Percentiles rank a stretch among this genome's conserved stretches.
Evolutionary conservation across 2,113 vertebrate genomes (phyloP).

Genomic region (Chaetorhynchus papuensis): DNA sequence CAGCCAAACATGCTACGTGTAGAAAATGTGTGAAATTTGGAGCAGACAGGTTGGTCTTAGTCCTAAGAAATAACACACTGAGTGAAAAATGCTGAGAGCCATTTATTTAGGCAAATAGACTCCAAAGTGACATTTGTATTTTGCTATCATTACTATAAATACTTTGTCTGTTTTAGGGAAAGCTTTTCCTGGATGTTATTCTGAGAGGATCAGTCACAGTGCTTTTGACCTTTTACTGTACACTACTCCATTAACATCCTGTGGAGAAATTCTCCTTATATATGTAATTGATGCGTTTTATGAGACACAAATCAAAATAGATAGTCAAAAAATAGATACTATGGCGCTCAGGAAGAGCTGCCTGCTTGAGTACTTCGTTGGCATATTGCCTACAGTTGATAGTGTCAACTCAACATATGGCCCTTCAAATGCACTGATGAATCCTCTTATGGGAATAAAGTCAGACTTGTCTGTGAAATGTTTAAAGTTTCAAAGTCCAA

Average conservation of each 20-base stretch:
- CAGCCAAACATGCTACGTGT: neutral
- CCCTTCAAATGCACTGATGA: constrained; percentile 51
- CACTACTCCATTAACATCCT: constrained; percentile 29
- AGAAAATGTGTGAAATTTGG: constrained; percentile 8
- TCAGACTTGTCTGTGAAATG: constrained; percentile 17
- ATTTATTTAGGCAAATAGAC: constrained; percentile 27
- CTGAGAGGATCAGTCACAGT: constrained; percentile 16
- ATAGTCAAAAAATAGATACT: constrained; percentile 39
- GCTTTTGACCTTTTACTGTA: constrained; percentile 50
- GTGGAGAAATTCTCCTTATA: constrained; percentile 7
- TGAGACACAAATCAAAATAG: constrained; percentile 57
- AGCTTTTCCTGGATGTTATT: constrained; percentile 29
- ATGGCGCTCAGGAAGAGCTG: neutral
- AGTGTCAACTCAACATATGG: constrained; percentile 27
- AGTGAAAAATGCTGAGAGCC: neutral
- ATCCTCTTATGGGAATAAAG: constrained; percentile 17
- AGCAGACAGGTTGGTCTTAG: neutral
- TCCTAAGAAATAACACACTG: neutral
- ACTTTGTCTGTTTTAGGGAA: constrained; percentile 28
- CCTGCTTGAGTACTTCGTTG: constrained; percentile 2
- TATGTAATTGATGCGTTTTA: constrained; percentile 44
- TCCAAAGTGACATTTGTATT: neutral
- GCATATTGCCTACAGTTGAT: constrained; percentile 37
- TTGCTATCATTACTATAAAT: neutral
- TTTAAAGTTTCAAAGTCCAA: constrained; percentile 25